Evolutionary conservation across 2,888 invertebrate genomes (phyloP).

Genomic region (Nineta flava): DNA sequence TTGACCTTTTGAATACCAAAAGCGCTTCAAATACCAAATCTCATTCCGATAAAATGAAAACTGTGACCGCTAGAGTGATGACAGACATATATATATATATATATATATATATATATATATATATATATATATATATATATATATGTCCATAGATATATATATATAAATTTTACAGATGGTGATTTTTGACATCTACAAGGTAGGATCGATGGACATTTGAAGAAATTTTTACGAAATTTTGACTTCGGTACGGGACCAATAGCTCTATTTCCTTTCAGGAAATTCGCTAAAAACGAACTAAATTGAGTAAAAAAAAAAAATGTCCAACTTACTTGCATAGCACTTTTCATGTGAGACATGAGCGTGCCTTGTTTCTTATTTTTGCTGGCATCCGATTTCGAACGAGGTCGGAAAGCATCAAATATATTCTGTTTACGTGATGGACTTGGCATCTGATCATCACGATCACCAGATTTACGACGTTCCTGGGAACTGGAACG

Average conservation of each 20-base stretch:
- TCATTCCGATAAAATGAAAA: no score
- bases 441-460: constrained; percentile 20
- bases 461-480: constrained; percentile 18
- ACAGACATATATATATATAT: no score
- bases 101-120: neutral
- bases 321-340: constrained; percentile 46
- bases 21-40: no score
- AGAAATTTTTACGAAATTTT: no score
- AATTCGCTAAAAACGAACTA: neutral
- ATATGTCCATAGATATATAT: neutral
- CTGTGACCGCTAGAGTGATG: no score
- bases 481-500: constrained; percentile 26
- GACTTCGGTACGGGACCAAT: no score
- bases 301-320: neutral
- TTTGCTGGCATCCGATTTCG: constrained; percentile 57
- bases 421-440: constrained; percentile 54
- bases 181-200: no score
- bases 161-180: neutral
- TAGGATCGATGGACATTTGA: no score
- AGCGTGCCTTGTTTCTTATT: constrained; percentile 38
- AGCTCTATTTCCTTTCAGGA: no score
- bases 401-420: constrained; percentile 63
- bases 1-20: no score
- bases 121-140: neutral
- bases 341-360: constrained; percentile 74